Percentiles rank a stretch among this genome's conserved stretches.
Conservation (phyloP, 2,113 vertebrate genomes). For the Orcinus orca region DNA sequence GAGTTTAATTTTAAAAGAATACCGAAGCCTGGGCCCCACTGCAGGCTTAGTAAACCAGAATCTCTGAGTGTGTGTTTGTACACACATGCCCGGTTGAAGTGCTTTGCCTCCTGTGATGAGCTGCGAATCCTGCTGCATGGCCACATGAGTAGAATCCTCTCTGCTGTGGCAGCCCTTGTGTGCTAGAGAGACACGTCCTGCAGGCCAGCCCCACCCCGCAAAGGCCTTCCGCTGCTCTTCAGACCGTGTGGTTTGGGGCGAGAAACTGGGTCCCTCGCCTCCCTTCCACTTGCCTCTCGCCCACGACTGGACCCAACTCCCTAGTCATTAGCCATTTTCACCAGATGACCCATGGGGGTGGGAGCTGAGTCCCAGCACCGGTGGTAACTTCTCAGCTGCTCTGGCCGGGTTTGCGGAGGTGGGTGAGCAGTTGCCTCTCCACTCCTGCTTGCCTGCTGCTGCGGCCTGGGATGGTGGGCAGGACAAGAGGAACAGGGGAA, state of each 20-base stretch:
- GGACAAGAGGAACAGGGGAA: not conserved
- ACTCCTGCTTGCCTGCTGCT: not conserved
- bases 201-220: accelerated
- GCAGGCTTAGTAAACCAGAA: not conserved
- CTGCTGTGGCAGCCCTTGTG: not conserved
- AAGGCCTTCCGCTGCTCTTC: not conserved
- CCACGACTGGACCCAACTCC: not conserved
- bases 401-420: accelerated
- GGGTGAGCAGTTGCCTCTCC: too few relatives aligned
- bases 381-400: not conserved
- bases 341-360: not conserved
- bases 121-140: not conserved
- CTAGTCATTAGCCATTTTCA: not conserved
- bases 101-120: not conserved
- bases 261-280: not conserved
- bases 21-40: not conserved
- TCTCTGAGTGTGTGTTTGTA: not conserved
- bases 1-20: not conserved
- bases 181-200: not conserved
- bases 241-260: not conserved
- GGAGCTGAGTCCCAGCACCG: not conserved
- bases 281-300: not conserved
- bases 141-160: not conserved
- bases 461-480: accelerated
- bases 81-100: not conserved